A percentile compares a stretch with the other conserved stretches of the same genome.
Conservation (phyloP, 1,140 invertebrate genomes). For the Probaryconus sp. region DNA sequence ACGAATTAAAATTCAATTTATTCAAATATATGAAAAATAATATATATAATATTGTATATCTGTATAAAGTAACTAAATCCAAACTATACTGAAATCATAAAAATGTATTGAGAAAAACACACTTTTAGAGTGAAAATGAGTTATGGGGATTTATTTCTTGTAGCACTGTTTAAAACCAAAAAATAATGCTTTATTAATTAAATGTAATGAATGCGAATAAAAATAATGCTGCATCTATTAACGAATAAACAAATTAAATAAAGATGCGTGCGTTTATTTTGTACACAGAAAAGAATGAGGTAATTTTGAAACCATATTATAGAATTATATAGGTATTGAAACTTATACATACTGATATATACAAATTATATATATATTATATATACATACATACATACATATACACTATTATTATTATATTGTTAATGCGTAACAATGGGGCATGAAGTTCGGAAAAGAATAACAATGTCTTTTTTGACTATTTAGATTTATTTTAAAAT, state of each 20-base stretch:
- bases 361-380: slow-evolving; percentile 47
- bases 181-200: slow-evolving; percentile 66
- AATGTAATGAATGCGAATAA: slow-evolving; percentile 36
- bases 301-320: slow-evolving; percentile 56
- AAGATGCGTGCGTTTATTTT: slow-evolving; percentile 43
- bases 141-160: no score
- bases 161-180: slow-evolving; percentile 35
- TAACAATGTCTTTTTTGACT: slow-evolving; percentile 54
- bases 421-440: slow-evolving; percentile 62
- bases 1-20: no score
- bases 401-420: slow-evolving; percentile 53
- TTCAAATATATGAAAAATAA: no score
- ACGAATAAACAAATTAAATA: slow-evolving; percentile 14
- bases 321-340: slow-evolving; percentile 51
- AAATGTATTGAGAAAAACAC: no score
- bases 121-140: slow-evolving; percentile 36
- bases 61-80: slow-evolving; percentile 10
- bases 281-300: slow-evolving; percentile 35
- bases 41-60: background rate
- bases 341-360: slow-evolving; percentile 55
- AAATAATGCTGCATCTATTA: slow-evolving; percentile 5
- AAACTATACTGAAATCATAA: slow-evolving; percentile 11
- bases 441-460: slow-evolving; percentile 16
- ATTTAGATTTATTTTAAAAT: slow-evolving; percentile 55
- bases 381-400: slow-evolving; percentile 40